phyloP scores from a whole-genome alignment of 2,113 vertebrate species.

The Hyperoodon ampullatus region DNA sequence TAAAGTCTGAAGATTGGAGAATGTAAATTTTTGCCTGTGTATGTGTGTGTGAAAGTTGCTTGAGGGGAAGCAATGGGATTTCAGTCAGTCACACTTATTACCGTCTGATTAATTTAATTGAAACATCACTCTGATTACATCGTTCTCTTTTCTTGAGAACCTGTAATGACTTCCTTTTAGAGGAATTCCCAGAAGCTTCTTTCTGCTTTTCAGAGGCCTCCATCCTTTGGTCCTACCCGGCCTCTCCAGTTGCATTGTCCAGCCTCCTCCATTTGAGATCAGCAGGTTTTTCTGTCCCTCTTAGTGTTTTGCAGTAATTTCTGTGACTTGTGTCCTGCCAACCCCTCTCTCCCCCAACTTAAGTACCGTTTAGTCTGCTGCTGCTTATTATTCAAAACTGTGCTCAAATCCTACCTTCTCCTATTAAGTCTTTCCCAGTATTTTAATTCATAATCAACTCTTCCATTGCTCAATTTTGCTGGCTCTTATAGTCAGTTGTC shows the following conservation, averaged over 20 bases:
- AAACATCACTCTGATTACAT: not conserved
- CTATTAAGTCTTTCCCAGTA: not conserved
- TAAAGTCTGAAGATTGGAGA: not conserved
- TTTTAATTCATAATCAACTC: constrained; percentile 4
- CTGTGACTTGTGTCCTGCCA: not conserved
- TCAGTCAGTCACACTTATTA: not conserved
- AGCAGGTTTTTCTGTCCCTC: not conserved
- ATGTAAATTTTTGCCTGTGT: not conserved
- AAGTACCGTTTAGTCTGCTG: not conserved
- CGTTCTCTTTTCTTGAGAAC: not conserved
- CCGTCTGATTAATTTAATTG: not conserved
- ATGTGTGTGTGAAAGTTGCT: not conserved
- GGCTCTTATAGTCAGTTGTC: not conserved
- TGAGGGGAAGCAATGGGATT: not conserved
- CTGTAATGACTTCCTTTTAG: not conserved
- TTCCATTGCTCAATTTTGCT: not conserved
- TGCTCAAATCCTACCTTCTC: not conserved
- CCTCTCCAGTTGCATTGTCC: not conserved
- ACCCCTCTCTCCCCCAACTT: not conserved
- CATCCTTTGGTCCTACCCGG: not conserved
- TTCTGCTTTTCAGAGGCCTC: not conserved
- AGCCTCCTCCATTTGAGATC: not conserved
- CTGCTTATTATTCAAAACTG: not conserved
- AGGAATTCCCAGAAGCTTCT: not conserved
- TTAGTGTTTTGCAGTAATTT: not conserved